These are phyloP conservation scores for Xenops minutus DNA, from an alignment of 2,797 vertebrate species.

Conservation along the genomic window DNA sequence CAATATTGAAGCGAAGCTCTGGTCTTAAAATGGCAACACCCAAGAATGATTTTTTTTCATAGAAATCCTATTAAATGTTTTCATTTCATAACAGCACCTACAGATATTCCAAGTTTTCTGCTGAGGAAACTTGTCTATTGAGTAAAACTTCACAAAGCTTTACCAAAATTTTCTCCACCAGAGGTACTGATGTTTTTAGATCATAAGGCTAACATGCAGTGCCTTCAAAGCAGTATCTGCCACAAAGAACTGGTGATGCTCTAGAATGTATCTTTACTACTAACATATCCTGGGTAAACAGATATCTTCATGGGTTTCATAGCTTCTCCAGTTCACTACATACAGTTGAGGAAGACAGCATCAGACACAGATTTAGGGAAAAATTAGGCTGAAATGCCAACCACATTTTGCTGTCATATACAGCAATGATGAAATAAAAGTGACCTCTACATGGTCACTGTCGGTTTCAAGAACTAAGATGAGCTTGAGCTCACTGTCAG, in stretches of 20 bases:
- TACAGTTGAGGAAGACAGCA: not conserved
- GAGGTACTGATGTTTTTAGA: not conserved
- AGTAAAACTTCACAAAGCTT: not conserved
- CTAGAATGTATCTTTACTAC: not conserved
- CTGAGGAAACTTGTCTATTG: not conserved
- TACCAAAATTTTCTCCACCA: not conserved
- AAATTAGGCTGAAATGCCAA: not conserved
- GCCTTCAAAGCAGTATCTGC: not conserved
- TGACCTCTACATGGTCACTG: not conserved
- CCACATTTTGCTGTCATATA: not conserved
- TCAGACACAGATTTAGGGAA: not conserved
- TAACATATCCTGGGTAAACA: not conserved
- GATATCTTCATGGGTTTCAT: not conserved
- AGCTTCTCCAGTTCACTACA: not conserved
- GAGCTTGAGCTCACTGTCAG: not conserved
- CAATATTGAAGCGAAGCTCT: conserved; percentile 7
- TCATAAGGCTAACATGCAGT: not conserved
- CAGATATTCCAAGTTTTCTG: not conserved
- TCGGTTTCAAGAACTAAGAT: not conserved
- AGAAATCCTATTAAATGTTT: conserved; percentile 9
- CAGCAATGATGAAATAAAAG: not conserved
- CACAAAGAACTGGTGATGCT: not conserved
- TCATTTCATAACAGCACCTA: not conserved
- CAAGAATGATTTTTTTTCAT: not conserved
- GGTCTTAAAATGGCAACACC: not conserved